Evolutionary conservation across 1,140 invertebrate species (phyloP).

Genomic region (Leptinotarsa texana): DNA sequence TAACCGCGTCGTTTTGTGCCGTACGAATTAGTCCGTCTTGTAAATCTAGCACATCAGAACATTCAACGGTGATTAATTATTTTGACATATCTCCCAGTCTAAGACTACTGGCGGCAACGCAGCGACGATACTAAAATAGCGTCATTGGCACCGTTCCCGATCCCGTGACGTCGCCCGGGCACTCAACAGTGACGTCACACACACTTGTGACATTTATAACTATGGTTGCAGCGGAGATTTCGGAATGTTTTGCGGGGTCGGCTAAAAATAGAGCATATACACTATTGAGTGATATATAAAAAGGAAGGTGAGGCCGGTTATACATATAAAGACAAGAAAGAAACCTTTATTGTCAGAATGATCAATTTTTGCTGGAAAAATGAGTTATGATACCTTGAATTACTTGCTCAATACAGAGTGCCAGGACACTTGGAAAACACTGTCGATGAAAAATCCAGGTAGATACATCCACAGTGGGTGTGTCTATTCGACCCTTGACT

Average conservation of each 20-base stretch:
- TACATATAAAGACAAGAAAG: neutral
- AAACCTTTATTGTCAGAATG: no score
- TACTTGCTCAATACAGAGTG: no score
- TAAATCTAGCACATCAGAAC: neutral
- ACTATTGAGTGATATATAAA: neutral
- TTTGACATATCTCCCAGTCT: neutral
- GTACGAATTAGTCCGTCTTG: neutral
- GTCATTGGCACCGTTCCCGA: neutral
- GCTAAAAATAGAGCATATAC: neutral
- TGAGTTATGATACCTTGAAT: no score
- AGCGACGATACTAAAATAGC: neutral
- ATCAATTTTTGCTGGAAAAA: no score
- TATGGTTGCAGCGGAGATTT: neutral
- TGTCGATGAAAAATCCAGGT: no score
- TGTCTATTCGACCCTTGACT: no score
- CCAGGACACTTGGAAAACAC: no score
- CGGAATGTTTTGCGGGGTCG: neutral
- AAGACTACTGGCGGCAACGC: neutral
- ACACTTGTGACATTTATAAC: constrained; percentile 3
- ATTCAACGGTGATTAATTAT: neutral
- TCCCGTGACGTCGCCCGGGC: constrained; percentile 3
- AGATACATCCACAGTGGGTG: no score
- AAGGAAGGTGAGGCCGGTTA: neutral
- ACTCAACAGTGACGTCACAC: constrained; percentile 1
- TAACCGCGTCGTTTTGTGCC: neutral